Evolutionary conservation across 2,113 vertebrate species (phyloP).

Genomic region (Mirounga angustirostris): DNA sequence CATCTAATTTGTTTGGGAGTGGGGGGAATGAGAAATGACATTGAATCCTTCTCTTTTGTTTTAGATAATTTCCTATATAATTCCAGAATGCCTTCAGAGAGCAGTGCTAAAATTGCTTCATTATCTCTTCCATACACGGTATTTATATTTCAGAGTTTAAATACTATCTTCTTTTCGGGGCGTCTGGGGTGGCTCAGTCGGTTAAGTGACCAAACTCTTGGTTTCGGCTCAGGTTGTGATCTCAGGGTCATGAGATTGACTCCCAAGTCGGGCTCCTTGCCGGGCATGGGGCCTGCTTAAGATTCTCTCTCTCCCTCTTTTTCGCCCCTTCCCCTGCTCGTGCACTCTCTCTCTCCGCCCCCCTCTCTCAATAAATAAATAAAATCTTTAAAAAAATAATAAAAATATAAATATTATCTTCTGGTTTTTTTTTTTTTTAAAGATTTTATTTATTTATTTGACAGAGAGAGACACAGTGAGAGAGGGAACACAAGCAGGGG

Average conservation of each 20-base stretch:
- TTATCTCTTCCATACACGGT: conserved; percentile 94
- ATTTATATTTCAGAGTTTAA: conserved; percentile 25
- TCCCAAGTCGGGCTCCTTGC: neutral
- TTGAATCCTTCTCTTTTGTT: neutral
- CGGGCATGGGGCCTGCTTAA: neutral
- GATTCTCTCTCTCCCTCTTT: neutral
- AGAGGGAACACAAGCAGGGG: no score
- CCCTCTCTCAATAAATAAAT: neutral
- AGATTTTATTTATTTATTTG: no score
- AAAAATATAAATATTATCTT: neutral
- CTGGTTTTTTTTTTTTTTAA: neutral
- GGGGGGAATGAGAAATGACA: neutral
- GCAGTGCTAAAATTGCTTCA: conserved; percentile 84
- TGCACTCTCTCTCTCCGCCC: no score
- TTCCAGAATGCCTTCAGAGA: conserved; percentile 90
- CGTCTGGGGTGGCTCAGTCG: neutral
- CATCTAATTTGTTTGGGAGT: neutral
- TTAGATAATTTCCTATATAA: conserved; percentile 88
- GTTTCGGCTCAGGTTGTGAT: neutral
- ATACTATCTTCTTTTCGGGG: neutral
- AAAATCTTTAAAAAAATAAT: neutral
- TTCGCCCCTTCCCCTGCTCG: neutral
- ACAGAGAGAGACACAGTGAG: no score
- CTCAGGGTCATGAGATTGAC: neutral
- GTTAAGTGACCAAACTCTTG: neutral